Evolutionary conservation across 2,888 invertebrate species (phyloP).

Genomic region (Lasioglossum oenotherae): DNA sequence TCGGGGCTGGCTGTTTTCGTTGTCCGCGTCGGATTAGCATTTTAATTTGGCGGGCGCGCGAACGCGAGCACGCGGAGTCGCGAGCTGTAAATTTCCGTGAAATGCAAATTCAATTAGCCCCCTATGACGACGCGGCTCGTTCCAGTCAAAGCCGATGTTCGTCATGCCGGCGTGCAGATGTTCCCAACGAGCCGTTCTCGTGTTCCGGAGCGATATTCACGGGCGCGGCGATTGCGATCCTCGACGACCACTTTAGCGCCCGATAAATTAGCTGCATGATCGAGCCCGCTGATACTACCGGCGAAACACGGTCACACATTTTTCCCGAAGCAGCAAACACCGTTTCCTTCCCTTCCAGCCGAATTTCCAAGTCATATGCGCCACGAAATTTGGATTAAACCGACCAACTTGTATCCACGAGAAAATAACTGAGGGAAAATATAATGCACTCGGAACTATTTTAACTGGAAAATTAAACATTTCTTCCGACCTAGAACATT

Average conservation of each 20-base stretch:
- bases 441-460: no score
- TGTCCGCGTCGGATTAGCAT: slow-evolving; percentile 41
- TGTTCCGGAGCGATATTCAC: slow-evolving; percentile 52
- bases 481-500: no score
- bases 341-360: neutral
- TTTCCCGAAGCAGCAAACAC: neutral
- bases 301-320: neutral
- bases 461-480: no score
- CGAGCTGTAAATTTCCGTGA: slow-evolving; percentile 53
- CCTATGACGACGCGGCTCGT: slow-evolving; percentile 43
- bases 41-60: slow-evolving; percentile 50
- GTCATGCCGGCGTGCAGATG: slow-evolving; percentile 57
- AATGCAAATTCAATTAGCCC: slow-evolving; percentile 65
- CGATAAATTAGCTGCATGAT: slow-evolving; percentile 23
- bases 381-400: no score
- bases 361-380: neutral
- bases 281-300: neutral
- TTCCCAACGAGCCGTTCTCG: slow-evolving; percentile 59
- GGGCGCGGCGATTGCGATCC: slow-evolving; percentile 39
- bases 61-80: slow-evolving; percentile 5
- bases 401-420: no score
- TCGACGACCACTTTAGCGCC: slow-evolving; percentile 32
- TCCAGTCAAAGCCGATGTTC: slow-evolving; percentile 33
- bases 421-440: no score
- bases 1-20: slow-evolving; percentile 28